Percentiles rank a stretch among this genome's conserved stretches.
Evolutionary conservation across 2,888 invertebrate genomes (phyloP).

Genomic region (Campoletis raptor): DNA sequence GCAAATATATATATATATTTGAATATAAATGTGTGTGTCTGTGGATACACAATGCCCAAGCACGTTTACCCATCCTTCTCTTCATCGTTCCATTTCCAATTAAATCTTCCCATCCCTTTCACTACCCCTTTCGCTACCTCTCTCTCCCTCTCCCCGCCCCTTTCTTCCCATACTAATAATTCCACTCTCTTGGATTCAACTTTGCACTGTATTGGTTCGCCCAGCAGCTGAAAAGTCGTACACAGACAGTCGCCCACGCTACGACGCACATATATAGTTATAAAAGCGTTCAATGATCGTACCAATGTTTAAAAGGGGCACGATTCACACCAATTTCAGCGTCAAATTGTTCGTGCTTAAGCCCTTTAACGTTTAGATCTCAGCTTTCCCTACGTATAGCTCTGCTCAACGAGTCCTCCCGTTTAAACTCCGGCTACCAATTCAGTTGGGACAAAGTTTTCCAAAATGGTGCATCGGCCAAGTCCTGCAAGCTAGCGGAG

Average conservation of each 20-base stretch:
- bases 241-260: neutral
- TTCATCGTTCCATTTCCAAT: conserved; percentile 61
- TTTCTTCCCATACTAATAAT: conserved; percentile 34
- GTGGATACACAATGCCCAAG: conserved; percentile 24
- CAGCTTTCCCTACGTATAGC: neutral
- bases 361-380: conserved; percentile 15
- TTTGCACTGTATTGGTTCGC: conserved; percentile 20
- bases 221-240: neutral
- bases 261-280: neutral
- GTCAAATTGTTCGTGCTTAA: neutral
- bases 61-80: conserved; percentile 29
- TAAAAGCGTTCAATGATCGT: conserved; percentile 16
- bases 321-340: neutral
- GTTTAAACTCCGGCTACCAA: conserved; percentile 23
- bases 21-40: conserved; percentile 18
- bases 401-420: conserved; percentile 8
- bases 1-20: too few species aligned
- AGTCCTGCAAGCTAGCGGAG: conserved; percentile 50
- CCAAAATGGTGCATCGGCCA: conserved; percentile 58
- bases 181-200: conserved; percentile 43
- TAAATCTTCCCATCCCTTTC: conserved; percentile 40
- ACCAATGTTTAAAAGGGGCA: conserved; percentile 8
- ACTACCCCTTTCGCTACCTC: too few species aligned
- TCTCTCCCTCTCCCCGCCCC: conserved; percentile 30
- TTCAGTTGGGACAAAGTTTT: conserved; percentile 61